Evolutionary conservation across 2,113 vertebrate species (phyloP).

Genomic region (Leucopsar rothschildi): DNA sequence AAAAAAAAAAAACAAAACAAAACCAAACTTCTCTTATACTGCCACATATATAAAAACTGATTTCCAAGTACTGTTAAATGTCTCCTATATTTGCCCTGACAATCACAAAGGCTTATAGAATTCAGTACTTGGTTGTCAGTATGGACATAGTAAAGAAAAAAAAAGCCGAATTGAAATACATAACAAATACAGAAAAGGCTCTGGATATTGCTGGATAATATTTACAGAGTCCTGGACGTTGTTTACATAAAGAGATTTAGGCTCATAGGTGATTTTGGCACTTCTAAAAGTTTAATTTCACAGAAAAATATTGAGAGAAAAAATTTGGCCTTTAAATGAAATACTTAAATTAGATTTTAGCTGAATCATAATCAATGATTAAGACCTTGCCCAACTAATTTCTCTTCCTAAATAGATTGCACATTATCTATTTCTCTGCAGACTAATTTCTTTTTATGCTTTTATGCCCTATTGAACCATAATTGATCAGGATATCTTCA

Average conservation of each 20-base stretch:
- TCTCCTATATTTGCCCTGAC: background rate
- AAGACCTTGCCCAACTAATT: background rate
- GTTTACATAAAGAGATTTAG: background rate
- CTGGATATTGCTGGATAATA: background rate
- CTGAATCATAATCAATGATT: background rate
- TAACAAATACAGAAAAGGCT: background rate
- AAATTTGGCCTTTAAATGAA: background rate
- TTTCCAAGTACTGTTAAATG: background rate
- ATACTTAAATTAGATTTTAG: slow-evolving; percentile 7
- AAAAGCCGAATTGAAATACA: background rate
- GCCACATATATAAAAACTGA: background rate
- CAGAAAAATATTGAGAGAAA: background rate
- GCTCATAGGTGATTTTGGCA: background rate
- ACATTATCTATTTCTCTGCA: background rate
- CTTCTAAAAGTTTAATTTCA: background rate
- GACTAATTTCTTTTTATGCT: background rate
- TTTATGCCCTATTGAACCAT: background rate
- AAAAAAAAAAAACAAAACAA: background rate
- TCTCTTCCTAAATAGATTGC: background rate
- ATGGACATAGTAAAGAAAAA: background rate
- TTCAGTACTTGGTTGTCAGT: background rate
- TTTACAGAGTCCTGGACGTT: background rate
- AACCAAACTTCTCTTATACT: background rate
- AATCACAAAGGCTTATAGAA: background rate
- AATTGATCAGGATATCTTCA: slow-evolving; percentile 6